Base-by-base conservation (phyloP, 1,140 invertebrate species). In the Apolygus lucorum region DNA sequence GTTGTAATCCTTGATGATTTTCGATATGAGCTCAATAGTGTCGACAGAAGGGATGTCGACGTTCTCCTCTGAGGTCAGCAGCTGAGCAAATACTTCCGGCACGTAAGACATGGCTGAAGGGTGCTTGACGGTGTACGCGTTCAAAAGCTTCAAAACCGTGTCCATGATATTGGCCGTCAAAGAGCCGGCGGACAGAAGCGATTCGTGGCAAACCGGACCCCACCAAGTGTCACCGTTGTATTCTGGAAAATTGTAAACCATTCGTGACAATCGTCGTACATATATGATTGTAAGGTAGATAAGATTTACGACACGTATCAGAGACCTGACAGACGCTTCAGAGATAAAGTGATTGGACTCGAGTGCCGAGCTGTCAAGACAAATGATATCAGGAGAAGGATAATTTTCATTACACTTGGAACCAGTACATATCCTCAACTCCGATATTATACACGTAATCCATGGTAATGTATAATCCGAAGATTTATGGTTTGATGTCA, bases 61-160 rank as follows among this genome's bases (percentile, higher is more conserved):
- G 52, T 66, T 54, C 2, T 25, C 17, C 26, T 63, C 62, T 2
- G 62, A 63, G 4, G 70, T 63, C 63, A 75, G 63, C 28, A 75
- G 69, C 1, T 69, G 71, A 2, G 68, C 59, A 59, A 75, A 75
- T 14, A 73, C 72, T 21, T 42, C 63, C 1, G 74, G 69, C 24
- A 74, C 49, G 28, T 70, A 71, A 0, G 68, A 52, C 22, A 68
- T 52, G 27, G 68, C 67, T 14, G 62, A 22, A 17, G 59, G 52
- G 17, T 70, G 63, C 2, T 63, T 42, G 17, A 8, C 27, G 2
- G 65, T 70, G 52, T 82, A 83, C 42, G 76, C 76, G 71, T 80
- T 78, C 26, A 83, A 76, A 69, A 81, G 79, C 28, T 78, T 77
- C 2, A 78, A 73, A 62, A 82, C 74, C 68, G 80, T 81, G n/a